Percentiles rank a stretch among this genome's conserved stretches.
These are phyloP conservation scores for Struthidea cinerea DNA, from an alignment of 2,113 vertebrate genomes.

Conservation along the genomic window DNA sequence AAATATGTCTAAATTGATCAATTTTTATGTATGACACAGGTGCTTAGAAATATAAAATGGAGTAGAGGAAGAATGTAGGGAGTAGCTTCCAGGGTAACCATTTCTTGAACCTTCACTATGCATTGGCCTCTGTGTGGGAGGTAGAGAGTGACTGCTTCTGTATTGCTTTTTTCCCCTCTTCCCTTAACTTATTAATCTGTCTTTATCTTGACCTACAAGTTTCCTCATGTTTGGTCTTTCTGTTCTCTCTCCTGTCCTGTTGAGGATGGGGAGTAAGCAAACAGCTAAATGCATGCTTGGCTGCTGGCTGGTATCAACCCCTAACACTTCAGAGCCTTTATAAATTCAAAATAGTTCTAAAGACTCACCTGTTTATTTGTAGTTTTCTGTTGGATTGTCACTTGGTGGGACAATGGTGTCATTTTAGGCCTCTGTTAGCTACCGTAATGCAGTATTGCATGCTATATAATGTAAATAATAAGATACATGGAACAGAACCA, in stretches of 20 bases:
- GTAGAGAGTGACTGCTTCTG: neutral
- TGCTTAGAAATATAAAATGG: neutral
- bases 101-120: neutral
- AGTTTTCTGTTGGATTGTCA: neutral
- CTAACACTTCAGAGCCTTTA: neutral
- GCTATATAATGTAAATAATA: neutral
- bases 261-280: neutral
- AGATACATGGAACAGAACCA: neutral
- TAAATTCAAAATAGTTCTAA: neutral
- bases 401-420: neutral
- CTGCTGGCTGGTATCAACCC: neutral
- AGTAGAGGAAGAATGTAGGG: neutral
- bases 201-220: neutral
- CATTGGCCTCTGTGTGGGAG: neutral
- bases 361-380: neutral
- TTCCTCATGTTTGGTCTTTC: neutral
- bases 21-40: neutral
- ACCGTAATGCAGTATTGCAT: neutral
- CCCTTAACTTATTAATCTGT: neutral
- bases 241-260: accelerated
- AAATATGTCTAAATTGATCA: neutral
- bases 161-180: neutral
- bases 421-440: neutral
- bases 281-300: neutral
- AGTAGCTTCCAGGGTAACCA: neutral